Percentiles rank a stretch among this genome's conserved stretches.
Conservation (phyloP, 2,113 vertebrate genomes). For the Sturnira hondurensis region DNA sequence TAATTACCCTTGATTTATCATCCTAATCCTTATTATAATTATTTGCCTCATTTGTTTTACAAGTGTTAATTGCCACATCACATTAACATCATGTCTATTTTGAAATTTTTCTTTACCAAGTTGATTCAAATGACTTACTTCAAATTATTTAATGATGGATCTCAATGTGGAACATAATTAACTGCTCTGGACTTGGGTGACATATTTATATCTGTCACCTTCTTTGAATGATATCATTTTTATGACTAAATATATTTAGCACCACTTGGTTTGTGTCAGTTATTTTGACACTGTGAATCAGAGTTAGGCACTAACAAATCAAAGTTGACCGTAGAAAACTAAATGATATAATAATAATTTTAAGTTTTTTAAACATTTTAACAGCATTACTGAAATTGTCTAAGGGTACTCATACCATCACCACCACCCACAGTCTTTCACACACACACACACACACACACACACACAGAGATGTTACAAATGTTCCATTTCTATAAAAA, state of each 20-base stretch:
- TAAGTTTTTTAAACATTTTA: constrained; percentile 6
- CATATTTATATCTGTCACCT: neutral
- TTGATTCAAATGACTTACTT: constrained; percentile 17
- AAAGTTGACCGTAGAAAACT: neutral
- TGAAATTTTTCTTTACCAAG: neutral
- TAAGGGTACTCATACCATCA: neutral
- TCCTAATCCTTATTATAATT: neutral
- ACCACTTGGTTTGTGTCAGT: neutral
- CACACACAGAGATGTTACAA: neutral
- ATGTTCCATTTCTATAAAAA: neutral
- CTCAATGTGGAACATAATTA: neutral
- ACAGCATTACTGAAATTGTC: neutral
- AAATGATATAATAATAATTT: constrained; percentile 9
- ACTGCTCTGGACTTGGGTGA: neutral
- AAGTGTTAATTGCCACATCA: neutral
- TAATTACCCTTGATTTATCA: neutral
- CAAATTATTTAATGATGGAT: neutral
- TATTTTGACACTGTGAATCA: constrained; percentile 24
- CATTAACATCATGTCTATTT: neutral
- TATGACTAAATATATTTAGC: constrained; percentile 19
- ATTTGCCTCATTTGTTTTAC: neutral
- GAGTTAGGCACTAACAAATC: neutral
- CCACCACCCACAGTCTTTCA: neutral
- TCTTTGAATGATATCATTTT: neutral
- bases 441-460: neutral